These are phyloP conservation scores for Octodon degus DNA, from an alignment of 2,113 vertebrate species.

Conservation along the genomic window DNA sequence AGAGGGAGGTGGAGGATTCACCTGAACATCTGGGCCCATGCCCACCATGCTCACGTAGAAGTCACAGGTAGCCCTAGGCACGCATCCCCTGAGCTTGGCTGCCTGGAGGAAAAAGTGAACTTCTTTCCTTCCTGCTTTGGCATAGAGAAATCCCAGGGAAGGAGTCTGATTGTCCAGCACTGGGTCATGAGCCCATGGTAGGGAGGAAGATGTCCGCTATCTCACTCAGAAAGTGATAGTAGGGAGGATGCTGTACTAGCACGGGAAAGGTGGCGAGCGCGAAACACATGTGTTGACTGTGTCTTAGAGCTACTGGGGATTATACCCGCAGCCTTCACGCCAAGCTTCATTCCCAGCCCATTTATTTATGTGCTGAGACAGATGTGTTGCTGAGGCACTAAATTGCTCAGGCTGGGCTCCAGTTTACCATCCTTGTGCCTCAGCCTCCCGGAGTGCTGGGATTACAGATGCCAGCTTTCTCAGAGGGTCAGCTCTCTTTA, in stretches of 20 bases:
- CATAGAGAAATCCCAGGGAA: background rate
- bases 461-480: background rate
- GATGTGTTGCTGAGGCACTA: too few species aligned
- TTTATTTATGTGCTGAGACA: too few species aligned
- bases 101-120: background rate
- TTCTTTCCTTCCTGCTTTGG: background rate
- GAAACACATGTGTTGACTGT: background rate
- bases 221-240: background rate
- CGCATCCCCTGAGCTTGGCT: background rate
- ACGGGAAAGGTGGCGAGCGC: background rate
- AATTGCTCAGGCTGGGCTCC: too few species aligned
- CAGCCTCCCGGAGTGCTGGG: too few species aligned
- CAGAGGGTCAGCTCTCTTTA: background rate
- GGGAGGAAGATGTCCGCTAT: too few species aligned
- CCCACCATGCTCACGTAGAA: background rate
- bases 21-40: background rate
- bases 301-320: background rate
- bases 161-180: background rate
- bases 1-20: background rate
- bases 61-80: background rate
- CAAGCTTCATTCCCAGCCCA: too few species aligned
- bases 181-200: background rate
- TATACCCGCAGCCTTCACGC: background rate
- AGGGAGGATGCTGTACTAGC: background rate
- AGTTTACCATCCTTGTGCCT: too few species aligned